phyloP scores from a whole-genome alignment of 2,113 vertebrate genomes.

The Synodontis membranacea region DNA sequence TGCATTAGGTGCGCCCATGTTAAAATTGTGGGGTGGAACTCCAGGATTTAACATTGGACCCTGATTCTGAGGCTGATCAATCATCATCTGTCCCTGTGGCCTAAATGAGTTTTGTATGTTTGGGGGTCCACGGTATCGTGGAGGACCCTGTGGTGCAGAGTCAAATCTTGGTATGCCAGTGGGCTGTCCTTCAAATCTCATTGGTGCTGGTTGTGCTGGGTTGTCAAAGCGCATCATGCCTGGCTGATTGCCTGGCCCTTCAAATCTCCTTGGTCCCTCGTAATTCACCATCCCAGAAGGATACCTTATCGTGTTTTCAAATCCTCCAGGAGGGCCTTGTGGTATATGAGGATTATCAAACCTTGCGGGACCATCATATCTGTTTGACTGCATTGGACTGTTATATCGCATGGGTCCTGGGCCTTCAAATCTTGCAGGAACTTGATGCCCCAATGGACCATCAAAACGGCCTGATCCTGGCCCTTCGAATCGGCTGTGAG shows the following conservation, averaged over 20 bases:
- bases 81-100: constrained; percentile 73
- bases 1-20: constrained; percentile 72
- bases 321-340: constrained; percentile 63
- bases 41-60: constrained; percentile 67
- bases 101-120: constrained; percentile 72
- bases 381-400: constrained; percentile 67
- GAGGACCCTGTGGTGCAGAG: constrained; percentile 74
- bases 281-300: constrained; percentile 73
- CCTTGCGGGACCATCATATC: constrained; percentile 79
- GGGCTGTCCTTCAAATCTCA: constrained; percentile 81
- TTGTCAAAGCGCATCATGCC: constrained; percentile 80
- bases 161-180: constrained; percentile 76
- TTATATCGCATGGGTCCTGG: constrained; percentile 63
- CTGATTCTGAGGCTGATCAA: constrained; percentile 80
- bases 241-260: constrained; percentile 77
- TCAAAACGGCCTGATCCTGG: constrained; percentile 73
- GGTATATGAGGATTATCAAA: constrained; percentile 70
- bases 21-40: constrained; percentile 74
- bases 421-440: constrained; percentile 57
- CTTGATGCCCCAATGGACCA: constrained; percentile 75
- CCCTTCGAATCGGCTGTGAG: constrained; percentile 68
- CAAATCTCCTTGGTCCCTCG: constrained; percentile 73
- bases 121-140: constrained; percentile 67
- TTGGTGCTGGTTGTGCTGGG: constrained; percentile 77
- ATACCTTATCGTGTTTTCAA: constrained; percentile 72